These are phyloP conservation scores for Panzeria rudis DNA, from an alignment of 2,888 invertebrate species.

Conservation along the genomic window DNA sequence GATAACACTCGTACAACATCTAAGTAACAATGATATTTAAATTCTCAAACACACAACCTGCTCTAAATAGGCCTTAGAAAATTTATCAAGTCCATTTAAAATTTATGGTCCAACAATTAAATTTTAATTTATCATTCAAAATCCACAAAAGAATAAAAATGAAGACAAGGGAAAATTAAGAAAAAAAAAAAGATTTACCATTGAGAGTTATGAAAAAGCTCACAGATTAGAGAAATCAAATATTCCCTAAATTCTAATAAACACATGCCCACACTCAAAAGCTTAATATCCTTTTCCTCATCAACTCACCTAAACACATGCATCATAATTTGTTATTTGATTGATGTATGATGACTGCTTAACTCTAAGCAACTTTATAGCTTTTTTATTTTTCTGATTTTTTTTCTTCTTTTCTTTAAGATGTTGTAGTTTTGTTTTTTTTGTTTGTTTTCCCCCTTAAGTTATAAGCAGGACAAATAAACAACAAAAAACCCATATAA, in stretches of 20 bases:
- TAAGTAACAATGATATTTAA: too few species aligned
- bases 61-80: background rate
- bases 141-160: background rate
- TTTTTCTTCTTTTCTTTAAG: background rate
- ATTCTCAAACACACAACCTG: too few species aligned
- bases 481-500: too few species aligned
- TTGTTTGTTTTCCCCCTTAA: background rate
- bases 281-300: background rate
- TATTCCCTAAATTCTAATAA: background rate
- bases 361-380: conserved; percentile 10
- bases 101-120: conserved; percentile 32
- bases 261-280: background rate
- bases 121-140: conserved; percentile 28
- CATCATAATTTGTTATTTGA: conserved; percentile 33
- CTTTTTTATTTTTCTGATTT: background rate
- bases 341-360: conserved; percentile 19
- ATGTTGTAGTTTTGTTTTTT: background rate
- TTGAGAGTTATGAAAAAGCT: background rate
- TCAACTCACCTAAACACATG: conserved; percentile 9
- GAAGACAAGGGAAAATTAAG: background rate
- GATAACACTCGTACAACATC: too few species aligned
- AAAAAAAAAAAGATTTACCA: conserved; percentile 10
- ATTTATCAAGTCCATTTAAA: background rate
- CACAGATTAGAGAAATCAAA: background rate
- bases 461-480: too few species aligned